Percentiles rank a stretch among this genome's conserved stretches.
Conservation (phyloP, 2,797 vertebrate species). For the Gobio occitaniae region DNA sequence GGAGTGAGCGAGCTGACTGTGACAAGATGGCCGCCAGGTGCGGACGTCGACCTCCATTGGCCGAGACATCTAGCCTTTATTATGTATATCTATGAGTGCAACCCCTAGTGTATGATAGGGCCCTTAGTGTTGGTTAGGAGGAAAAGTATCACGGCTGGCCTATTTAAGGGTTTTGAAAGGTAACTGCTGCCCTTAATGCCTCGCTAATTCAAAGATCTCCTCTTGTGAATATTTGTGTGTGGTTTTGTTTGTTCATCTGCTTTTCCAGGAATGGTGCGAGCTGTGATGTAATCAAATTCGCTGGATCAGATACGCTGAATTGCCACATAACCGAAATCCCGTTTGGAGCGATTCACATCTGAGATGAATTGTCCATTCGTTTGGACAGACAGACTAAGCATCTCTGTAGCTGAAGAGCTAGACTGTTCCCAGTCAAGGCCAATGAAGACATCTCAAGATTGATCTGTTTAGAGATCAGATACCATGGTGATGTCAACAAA, state of each 20-base stretch:
- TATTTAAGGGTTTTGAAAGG: neutral
- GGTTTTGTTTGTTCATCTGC: slow-evolving; percentile 23
- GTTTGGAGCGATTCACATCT: slow-evolving; percentile 8
- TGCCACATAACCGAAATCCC: slow-evolving; percentile 10
- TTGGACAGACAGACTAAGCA: neutral
- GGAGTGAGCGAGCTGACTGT: too few species aligned
- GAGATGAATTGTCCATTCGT: slow-evolving; percentile 16
- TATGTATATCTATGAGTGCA: too few species aligned
- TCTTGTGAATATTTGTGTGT: neutral
- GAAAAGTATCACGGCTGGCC: neutral
- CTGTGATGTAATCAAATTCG: slow-evolving; percentile 16
- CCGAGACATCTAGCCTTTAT: too few species aligned
- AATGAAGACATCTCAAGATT: slow-evolving; percentile 6
- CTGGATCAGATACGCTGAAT: neutral
- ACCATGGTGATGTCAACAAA: slow-evolving; percentile 40
- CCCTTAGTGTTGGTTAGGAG: neutral
- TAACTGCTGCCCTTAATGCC: neutral
- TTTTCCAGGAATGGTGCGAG: neutral
- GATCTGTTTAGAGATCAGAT: slow-evolving; percentile 35
- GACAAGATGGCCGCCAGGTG: too few species aligned
- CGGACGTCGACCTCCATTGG: too few species aligned
- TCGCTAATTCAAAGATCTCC: neutral
- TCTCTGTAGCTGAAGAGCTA: slow-evolving; percentile 1
- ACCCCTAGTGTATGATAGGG: too few species aligned
- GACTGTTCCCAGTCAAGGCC: neutral